Percentiles rank a stretch among this genome's conserved stretches.
phyloP scores from a whole-genome alignment of 2,888 invertebrate genomes.

The Endotricha flammealis region DNA sequence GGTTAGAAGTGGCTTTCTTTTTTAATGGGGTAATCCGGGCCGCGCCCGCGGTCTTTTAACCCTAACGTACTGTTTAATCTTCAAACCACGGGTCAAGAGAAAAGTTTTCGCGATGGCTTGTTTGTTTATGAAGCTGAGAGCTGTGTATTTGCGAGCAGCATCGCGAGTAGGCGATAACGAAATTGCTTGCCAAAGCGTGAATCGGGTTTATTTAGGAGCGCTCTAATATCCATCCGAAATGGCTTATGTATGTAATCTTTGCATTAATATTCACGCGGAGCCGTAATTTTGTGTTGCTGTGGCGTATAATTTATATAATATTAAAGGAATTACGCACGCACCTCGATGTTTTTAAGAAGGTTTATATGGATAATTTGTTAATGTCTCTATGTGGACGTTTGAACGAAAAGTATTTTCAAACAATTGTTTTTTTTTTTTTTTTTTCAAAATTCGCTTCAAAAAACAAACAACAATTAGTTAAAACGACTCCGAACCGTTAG shows the following conservation, averaged over 20 bases:
- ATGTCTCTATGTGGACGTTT: slow-evolving; percentile 7
- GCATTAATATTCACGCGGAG: slow-evolving; percentile 29
- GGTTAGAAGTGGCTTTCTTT: slow-evolving; percentile 46
- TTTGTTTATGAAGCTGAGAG: slow-evolving; percentile 50
- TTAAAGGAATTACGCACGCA: slow-evolving; percentile 16
- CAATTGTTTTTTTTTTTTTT: neutral
- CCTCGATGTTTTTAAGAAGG: slow-evolving; percentile 20
- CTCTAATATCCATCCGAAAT: slow-evolving; percentile 16
- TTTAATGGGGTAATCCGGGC: slow-evolving; percentile 51
- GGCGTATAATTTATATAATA: slow-evolving; percentile 28
- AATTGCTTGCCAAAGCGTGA: slow-evolving; percentile 21
- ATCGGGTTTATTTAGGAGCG: slow-evolving; percentile 26
- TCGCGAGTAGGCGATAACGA: slow-evolving; percentile 15
- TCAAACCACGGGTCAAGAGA: slow-evolving; percentile 43
- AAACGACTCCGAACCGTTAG: slow-evolving; percentile 17
- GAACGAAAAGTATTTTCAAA: neutral
- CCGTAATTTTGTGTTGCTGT: slow-evolving; percentile 24
- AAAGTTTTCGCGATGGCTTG: slow-evolving; percentile 35
- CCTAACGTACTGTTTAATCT: slow-evolving; percentile 62
- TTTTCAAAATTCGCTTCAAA: neutral
- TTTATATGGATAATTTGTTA: slow-evolving; percentile 11
- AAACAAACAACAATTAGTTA: slow-evolving; percentile 10
- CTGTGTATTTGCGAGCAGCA: slow-evolving; percentile 18
- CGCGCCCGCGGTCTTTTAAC: slow-evolving; percentile 62
- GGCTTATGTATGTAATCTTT: slow-evolving; percentile 27